Conservation (phyloP, 2,113 vertebrate genomes). For the Etia nguti region DNA sequence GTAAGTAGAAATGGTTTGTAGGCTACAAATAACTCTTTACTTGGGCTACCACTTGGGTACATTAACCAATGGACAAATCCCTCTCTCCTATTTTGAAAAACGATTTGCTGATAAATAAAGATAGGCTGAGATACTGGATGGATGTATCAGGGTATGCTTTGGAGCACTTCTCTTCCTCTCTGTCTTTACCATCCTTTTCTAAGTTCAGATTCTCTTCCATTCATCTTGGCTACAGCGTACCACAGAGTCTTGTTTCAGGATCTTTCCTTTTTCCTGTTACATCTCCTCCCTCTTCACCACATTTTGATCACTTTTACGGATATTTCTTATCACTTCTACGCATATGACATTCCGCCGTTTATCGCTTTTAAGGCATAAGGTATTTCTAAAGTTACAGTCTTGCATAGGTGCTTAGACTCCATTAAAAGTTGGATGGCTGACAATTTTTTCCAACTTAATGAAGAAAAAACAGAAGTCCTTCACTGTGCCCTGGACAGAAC, state of each 20-base stretch:
- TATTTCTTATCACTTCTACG: not conserved
- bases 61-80: not conserved
- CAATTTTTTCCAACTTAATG: not conserved
- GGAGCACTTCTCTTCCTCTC: not conserved
- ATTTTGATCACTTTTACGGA: not conserved
- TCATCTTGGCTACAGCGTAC: not conserved
- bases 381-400: fast-evolving
- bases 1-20: not conserved
- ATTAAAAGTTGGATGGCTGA: not conserved
- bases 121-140: not conserved
- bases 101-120: not conserved
- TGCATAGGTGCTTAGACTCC: not conserved
- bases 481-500: fast-evolving
- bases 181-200: not conserved
- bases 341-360: not conserved
- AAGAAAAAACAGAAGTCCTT: fast-evolving
- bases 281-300: not conserved
- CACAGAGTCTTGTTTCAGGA: not conserved
- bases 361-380: not conserved
- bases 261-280: fast-evolving
- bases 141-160: not conserved
- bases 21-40: not conserved
- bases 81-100: no score
- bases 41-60: not conserved
- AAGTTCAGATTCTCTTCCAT: not conserved